Conservation (phyloP, 2,797 vertebrate genomes). For the Acropternis orthonyx region DNA sequence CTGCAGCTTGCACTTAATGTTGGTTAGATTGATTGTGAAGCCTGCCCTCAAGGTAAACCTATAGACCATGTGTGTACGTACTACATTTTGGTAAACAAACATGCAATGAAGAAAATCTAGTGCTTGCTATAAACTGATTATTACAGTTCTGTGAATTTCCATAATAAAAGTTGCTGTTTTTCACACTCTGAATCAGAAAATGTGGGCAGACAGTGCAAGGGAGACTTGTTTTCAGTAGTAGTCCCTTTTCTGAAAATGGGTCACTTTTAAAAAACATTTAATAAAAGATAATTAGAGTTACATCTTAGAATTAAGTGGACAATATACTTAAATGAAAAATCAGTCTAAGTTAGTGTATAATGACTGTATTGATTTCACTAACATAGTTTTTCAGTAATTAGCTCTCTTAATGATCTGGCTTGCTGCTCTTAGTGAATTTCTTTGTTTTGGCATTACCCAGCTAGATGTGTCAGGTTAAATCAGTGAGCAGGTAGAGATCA, state of each 20-base stretch:
- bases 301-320: not conserved
- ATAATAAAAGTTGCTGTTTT: not conserved
- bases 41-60: not conserved
- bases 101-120: not conserved
- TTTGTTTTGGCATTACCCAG: not conserved
- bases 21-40: slow-evolving; percentile 18
- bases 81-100: not conserved
- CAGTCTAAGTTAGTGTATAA: not conserved
- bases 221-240: not conserved
- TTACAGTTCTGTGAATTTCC: not conserved
- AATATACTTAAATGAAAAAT: not conserved
- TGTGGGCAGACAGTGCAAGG: not conserved
- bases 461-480: not conserved
- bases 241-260: not conserved
- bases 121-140: not conserved
- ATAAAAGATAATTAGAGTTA: not conserved
- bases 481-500: not conserved
- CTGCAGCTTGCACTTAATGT: not conserved
- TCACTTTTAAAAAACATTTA: not conserved
- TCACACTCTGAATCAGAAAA: not conserved
- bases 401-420: not conserved
- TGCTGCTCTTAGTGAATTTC: not conserved
- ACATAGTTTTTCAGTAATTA: not conserved
- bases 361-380: not conserved
- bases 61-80: not conserved